Percentiles rank a stretch among this genome's conserved stretches.
phyloP scores from a whole-genome alignment of 2,888 invertebrate species.

The Drosophila emarginata region DNA sequence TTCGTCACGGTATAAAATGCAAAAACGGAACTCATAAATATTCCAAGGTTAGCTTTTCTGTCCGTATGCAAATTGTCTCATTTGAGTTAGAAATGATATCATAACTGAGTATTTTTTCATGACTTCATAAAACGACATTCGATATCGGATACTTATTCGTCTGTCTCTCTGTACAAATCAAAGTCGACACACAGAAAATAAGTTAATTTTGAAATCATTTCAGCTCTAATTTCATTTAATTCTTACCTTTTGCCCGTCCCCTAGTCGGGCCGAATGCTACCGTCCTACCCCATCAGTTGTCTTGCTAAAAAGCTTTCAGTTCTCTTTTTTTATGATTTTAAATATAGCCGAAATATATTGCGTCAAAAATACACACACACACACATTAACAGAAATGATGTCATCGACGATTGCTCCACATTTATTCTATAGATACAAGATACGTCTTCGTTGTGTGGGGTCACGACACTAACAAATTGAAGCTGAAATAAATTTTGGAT shows the following conservation, averaged over 20 bases:
- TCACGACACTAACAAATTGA: constrained; percentile 72
- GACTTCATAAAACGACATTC: background rate
- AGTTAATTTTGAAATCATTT: background rate
- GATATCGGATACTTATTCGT: background rate
- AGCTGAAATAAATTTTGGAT: constrained; percentile 66
- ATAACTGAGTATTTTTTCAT: background rate
- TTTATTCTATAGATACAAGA: constrained; percentile 25
- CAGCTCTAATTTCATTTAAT: constrained; percentile 3
- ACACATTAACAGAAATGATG: constrained; percentile 53
- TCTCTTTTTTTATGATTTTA: constrained; percentile 33
- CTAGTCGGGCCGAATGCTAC: background rate
- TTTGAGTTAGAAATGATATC: background rate
- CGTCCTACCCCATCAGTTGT: background rate
- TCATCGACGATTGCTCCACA: constrained; percentile 68
- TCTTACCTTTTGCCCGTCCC: background rate
- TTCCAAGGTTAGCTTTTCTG: background rate
- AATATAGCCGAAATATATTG: constrained; percentile 65
- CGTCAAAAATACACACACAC: constrained; percentile 48
- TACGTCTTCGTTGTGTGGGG: constrained; percentile 47
- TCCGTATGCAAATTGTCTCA: background rate
- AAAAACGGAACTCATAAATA: background rate
- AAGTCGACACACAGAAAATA: background rate
- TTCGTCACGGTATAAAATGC: constrained; percentile 1
- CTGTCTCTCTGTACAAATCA: background rate
- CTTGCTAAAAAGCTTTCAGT: constrained; percentile 28